Evolutionary conservation across 2,888 invertebrate genomes (phyloP).

Genomic region (Andricus curvator): DNA sequence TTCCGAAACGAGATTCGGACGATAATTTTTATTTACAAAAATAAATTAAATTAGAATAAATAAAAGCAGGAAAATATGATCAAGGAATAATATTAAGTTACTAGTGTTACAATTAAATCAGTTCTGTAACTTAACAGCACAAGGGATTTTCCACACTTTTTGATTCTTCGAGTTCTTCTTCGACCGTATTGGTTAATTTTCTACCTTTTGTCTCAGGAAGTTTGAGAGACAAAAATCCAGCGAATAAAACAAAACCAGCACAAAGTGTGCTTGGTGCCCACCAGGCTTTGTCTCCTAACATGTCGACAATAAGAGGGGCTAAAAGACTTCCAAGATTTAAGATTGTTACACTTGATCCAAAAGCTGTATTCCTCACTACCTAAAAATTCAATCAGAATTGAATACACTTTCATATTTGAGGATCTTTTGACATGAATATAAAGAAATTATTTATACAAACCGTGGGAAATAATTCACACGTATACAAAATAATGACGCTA

Average conservation of each 20-base stretch:
- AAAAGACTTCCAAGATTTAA: constrained; percentile 81
- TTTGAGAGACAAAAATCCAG: constrained; percentile 79
- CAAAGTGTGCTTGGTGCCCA: constrained; percentile 82
- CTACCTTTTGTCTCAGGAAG: constrained; percentile 82
- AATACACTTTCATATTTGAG: not conserved
- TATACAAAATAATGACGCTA: constrained; percentile 81
- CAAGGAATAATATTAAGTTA: too few species aligned
- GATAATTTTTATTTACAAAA: too few species aligned
- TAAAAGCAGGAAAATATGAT: too few species aligned
- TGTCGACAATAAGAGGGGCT: constrained; percentile 81
- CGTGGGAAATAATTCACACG: constrained; percentile 83
- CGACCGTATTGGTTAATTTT: constrained; percentile 63
- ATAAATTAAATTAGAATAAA: too few species aligned
- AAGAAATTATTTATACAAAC: constrained; percentile 65
- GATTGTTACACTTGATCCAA: constrained; percentile 81
- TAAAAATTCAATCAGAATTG: constrained; percentile 36
- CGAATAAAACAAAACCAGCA: constrained; percentile 79
- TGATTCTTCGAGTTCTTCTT: constrained; percentile 62
- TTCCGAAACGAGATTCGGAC: too few species aligned
- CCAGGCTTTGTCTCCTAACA: constrained; percentile 79
- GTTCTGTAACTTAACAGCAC: not conserved
- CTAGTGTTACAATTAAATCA: not conserved
- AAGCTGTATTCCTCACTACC: constrained; percentile 79
- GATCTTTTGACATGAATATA: not conserved
- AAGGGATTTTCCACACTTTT: not conserved